Percentiles rank a stretch among this genome's conserved stretches.
Evolutionary conservation across 2,797 vertebrate genomes (phyloP).

Genomic region (Apogon hyalosoma): DNA sequence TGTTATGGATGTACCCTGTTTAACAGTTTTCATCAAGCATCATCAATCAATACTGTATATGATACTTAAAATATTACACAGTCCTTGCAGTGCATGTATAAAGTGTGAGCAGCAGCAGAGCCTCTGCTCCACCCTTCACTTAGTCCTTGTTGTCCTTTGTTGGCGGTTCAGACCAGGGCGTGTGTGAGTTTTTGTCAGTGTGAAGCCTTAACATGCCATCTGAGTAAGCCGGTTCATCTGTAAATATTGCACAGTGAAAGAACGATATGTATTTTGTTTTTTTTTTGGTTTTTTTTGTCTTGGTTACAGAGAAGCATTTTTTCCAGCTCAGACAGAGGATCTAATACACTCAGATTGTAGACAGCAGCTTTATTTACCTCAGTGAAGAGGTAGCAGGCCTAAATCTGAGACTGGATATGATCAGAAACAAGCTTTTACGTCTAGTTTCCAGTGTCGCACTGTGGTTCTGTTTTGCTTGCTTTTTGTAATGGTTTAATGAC

Average conservation of each 20-base stretch:
- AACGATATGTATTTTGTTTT: conserved; percentile 17
- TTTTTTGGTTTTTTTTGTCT: not conserved
- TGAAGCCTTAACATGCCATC: conserved; percentile 53
- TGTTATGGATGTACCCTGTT: no score
- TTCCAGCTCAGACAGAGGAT: not conserved
- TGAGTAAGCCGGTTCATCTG: conserved; percentile 37
- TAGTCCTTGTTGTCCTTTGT: conserved; percentile 37
- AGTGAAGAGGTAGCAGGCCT: not conserved
- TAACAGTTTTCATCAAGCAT: no score
- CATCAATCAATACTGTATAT: no score
- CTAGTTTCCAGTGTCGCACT: not conserved
- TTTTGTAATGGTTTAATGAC: not conserved
- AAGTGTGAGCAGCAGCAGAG: not conserved
- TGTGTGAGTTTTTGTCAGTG: conserved; percentile 33
- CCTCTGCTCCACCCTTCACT: conserved; percentile 39
- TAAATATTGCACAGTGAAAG: conserved; percentile 37
- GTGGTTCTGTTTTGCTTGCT: not conserved
- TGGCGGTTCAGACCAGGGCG: conserved; percentile 46
- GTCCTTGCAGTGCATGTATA: not conserved
- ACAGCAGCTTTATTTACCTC: not conserved
- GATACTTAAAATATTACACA: no score
- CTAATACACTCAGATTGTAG: not conserved
- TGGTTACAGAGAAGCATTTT: conserved; percentile 12
- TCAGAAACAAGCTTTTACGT: not conserved
- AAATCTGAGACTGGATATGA: no score